Base-by-base conservation (phyloP, 2,888 invertebrate species). In the Drosophila meridionalis region DNA sequence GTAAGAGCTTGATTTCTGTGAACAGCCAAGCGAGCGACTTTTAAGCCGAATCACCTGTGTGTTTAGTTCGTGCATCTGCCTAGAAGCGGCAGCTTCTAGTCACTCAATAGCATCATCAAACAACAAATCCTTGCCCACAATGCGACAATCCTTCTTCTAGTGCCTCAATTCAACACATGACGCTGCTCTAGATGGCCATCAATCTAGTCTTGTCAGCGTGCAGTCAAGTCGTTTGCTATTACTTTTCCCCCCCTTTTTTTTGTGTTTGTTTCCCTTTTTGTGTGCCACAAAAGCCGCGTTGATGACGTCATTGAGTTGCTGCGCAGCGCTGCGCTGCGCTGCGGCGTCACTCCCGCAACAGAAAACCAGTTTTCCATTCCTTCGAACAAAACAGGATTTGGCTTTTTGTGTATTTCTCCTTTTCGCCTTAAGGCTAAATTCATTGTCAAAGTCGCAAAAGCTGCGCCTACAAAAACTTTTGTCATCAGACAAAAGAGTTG, bases 401-500 rank as follows among this genome's bases (percentile, higher is more conserved):
- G 45, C 42, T 45, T 65, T 65, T 66, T 57, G 61, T 56, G 69
- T 57, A 12, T 64, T 80, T 72, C 67, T 72, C 57, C 68, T 66
- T 63, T 67, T 55, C 60, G 83, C 87, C 90, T 89, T 80, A 80
- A 87, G 87, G 89, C 87, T 45, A 80, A 90, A 83, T 90, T 87
- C 87, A 87, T 90, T 87, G 87, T 90, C 87, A 87, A 87, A 87
- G 90, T 87, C 90, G 83, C 73, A 75, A 59, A 63, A 67, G 57
- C 68, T 70, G 82, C 72, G 86, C 88, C 86, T 82, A 88, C 88
- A 88, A 87, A 81, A 85, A 89, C 84, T 89, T 88, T 89, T 85
- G 84, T 89, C 82, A 89, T 78, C 89, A 87, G 82, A 85, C 89
- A 89, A 89, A 85, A 85, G 85, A 85, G 85, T 85, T 85, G 82